Base-by-base conservation (phyloP, 2,888 invertebrate genomes). In the Drosophila gaucha region DNA sequence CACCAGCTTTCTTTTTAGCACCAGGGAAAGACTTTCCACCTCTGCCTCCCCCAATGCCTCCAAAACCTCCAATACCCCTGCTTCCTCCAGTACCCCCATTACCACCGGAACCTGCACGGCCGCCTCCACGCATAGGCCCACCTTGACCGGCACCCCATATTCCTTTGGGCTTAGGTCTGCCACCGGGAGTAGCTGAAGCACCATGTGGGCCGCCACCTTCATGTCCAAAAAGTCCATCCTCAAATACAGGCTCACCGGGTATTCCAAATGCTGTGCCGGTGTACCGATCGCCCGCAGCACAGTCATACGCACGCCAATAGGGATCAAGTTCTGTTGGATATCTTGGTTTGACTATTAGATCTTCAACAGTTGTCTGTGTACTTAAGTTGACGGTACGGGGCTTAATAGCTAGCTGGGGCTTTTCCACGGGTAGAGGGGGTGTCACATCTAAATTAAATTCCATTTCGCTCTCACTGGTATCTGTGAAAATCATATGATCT, bases 381-480 rank as follows among this genome's bases (percentile, higher is more conserved):
- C 94, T 94, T 0, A 92, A 93, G 67, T 94, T 94, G 2, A 75
- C 58, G 3, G 94, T 91, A 64, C 92, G 93, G 0, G 92, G 92
- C 62, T 91, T 89, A 44, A 92, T 92, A 20, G 93, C 22, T 0
- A 30, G 6, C 52, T 93, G 91, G 0, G 94, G 92, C 73, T 93
- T 94, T 35, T 94, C 93, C 52, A 94, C 93, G 0, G 94, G 94
- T 43, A 94, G 94, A 0, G 95, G 95, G 0, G 95, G 95, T 0
- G 95, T 94, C 56, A 95, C 94, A 74, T 95, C 95, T 18, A 95
- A 94, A 79, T 95, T 94, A 90, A 94, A 93, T 51, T 95, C 95
- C 14, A 94, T 93, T 43, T 95, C 94, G 12, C 89, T 91, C 1
- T 91, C 90, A 8, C 89, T 90, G 0, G 91, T 91, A 26, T 91